Percentiles rank a stretch among this genome's conserved stretches.
Evolutionary conservation across 2,113 vertebrate species (phyloP).

Genomic region (Andinoacara biseriatus): DNA sequence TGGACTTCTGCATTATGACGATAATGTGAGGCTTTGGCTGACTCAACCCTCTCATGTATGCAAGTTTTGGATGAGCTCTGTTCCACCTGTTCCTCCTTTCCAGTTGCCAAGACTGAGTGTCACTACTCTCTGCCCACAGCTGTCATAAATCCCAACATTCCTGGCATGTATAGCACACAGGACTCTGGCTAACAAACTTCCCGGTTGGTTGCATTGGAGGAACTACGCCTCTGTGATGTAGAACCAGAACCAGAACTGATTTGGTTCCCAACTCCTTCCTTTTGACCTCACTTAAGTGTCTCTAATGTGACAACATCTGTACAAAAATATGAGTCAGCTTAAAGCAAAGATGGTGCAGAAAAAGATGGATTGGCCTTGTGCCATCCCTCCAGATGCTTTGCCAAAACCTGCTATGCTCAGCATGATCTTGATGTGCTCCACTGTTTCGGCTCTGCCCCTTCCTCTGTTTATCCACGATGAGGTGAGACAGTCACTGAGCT

Average conservation of each 20-base stretch:
- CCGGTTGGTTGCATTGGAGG: constrained; percentile 10
- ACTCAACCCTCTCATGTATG: constrained; percentile 36
- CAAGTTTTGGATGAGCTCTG: constrained; percentile 53
- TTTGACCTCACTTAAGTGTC: constrained; percentile 33
- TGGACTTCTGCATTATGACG: constrained; percentile 63
- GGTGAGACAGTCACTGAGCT: constrained; percentile 37
- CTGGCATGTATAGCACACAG: constrained; percentile 44
- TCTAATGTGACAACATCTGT: constrained; percentile 61
- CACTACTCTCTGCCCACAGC: constrained; percentile 65
- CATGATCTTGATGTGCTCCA: constrained; percentile 46
- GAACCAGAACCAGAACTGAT: not conserved
- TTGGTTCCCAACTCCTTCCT: constrained; percentile 13
- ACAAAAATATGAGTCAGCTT: constrained; percentile 40
- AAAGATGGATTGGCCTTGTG: constrained; percentile 52
- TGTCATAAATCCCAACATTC: constrained; percentile 73
- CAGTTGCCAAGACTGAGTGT: constrained; percentile 68
- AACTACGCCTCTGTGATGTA: not conserved
- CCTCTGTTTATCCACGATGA: constrained; percentile 21
- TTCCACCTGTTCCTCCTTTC: constrained; percentile 66
- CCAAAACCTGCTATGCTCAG: constrained; percentile 17
- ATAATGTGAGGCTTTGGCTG: constrained; percentile 63
- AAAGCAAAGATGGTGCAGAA: not conserved
- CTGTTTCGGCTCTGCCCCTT: constrained; percentile 9
- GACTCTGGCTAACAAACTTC: constrained; percentile 43
- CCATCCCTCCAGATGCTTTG: constrained; percentile 70